Evolutionary conservation across 2,113 vertebrate species (phyloP).

Genomic region (Gasterosteus nipponicus): DNA sequence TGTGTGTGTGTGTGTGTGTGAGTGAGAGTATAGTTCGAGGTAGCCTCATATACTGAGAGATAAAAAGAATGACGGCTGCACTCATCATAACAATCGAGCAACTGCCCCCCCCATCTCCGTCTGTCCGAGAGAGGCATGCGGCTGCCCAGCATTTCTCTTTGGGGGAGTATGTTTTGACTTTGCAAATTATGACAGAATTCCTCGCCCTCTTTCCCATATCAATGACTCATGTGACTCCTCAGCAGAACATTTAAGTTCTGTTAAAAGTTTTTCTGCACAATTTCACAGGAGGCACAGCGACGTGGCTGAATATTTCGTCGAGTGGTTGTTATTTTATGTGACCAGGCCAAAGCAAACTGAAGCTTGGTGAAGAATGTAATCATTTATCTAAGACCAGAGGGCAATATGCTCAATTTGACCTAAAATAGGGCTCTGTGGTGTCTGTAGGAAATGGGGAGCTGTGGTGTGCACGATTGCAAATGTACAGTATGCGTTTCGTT

Average conservation of each 20-base stretch:
- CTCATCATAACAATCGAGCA: conserved; percentile 64
- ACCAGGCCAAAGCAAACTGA: conserved; percentile 74
- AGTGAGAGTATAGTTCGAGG: conserved; percentile 49
- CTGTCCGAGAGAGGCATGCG: conserved; percentile 19
- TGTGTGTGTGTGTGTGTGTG: conserved; percentile 19
- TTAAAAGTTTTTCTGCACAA: conserved; percentile 66
- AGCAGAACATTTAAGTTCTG: conserved; percentile 39
- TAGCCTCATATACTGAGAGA: conserved; percentile 47
- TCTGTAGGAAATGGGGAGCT: conserved; percentile 48
- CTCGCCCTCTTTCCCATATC: conserved; percentile 71
- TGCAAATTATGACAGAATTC: conserved; percentile 61
- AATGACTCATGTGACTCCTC: conserved; percentile 23
- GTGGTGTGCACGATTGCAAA: conserved; percentile 40
- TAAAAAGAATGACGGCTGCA: conserved; percentile 65
- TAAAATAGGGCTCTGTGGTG: conserved; percentile 65
- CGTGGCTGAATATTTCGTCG: conserved; percentile 67
- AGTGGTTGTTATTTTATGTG: conserved; percentile 60
- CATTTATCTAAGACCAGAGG: conserved; percentile 76
- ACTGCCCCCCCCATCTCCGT: conserved; percentile 36
- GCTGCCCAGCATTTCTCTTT: conserved; percentile 56
- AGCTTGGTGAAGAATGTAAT: conserved; percentile 72
- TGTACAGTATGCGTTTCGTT: conserved; percentile 51
- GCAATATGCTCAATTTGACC: conserved; percentile 72
- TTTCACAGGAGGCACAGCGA: conserved; percentile 60
- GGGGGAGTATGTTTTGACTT: conserved; percentile 31